A percentile compares a stretch with the other conserved stretches of the same genome.
These are phyloP conservation scores for Magallana angulata DNA, from an alignment of 1,140 invertebrate species.

Conservation along the genomic window DNA sequence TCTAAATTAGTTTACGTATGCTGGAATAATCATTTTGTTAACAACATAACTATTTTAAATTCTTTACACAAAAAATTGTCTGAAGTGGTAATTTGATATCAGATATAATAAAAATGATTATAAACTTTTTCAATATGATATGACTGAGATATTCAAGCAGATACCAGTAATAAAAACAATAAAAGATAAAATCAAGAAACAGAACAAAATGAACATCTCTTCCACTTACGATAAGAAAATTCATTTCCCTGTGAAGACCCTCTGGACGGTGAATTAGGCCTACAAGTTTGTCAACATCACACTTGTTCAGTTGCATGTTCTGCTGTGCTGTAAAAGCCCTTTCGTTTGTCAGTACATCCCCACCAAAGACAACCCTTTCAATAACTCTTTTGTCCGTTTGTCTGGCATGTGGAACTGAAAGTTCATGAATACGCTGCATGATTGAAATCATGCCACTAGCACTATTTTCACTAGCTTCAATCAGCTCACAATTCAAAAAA, in stretches of 20 bases:
- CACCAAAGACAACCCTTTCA: constrained; percentile 55
- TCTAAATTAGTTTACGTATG: too few species aligned
- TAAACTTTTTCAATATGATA: too few species aligned
- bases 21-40: too few species aligned
- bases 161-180: too few species aligned
- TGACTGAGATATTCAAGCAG: too few species aligned
- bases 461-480: constrained; percentile 53
- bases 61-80: too few species aligned
- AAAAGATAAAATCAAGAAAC: too few species aligned
- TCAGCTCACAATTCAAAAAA: constrained; percentile 52
- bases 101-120: too few species aligned
- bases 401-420: constrained; percentile 28
- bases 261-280: constrained; percentile 54
- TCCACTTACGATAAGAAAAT: constrained; percentile 43
- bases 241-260: constrained; percentile 50
- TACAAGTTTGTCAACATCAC: background rate
- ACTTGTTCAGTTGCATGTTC: constrained; percentile 33
- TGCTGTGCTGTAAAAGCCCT: constrained; percentile 45
- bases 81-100: too few species aligned
- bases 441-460: constrained; percentile 50
- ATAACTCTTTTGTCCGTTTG: background rate
- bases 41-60: too few species aligned
- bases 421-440: constrained; percentile 49
- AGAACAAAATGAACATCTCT: background rate
- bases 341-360: constrained; percentile 53